phyloP scores from a whole-genome alignment of 1,140 invertebrate species.

The Heliothis virescens region DNA sequence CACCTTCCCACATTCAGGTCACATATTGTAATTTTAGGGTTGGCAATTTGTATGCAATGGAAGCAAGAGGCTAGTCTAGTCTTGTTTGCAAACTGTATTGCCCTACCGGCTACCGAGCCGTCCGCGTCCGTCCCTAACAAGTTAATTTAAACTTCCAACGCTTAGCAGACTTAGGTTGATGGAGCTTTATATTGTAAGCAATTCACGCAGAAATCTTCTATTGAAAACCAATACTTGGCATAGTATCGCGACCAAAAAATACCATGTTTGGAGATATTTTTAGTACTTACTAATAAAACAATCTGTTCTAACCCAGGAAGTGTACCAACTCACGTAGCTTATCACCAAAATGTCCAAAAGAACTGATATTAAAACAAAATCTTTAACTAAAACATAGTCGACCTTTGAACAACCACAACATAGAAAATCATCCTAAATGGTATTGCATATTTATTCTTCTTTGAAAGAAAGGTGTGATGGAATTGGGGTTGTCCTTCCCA shows the following conservation, averaged over 20 bases:
- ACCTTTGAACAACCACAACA: neutral
- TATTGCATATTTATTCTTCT: constrained; percentile 64
- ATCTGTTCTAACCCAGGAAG: too few species aligned
- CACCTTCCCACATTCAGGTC: constrained; percentile 47
- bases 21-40: constrained; percentile 59
- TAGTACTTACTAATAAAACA: too few species aligned
- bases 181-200: constrained; percentile 69
- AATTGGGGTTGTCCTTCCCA: constrained; percentile 63
- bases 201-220: constrained; percentile 51
- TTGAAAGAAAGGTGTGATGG: constrained; percentile 55
- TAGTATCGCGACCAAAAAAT: neutral
- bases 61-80: constrained; percentile 57
- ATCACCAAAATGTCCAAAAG: too few species aligned
- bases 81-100: constrained; percentile 71
- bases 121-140: constrained; percentile 65
- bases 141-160: constrained; percentile 80
- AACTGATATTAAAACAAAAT: too few species aligned
- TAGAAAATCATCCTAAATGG: constrained; percentile 55
- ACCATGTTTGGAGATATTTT: too few species aligned
- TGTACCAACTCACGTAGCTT: too few species aligned
- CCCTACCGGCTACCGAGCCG: constrained; percentile 53
- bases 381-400: too few species aligned
- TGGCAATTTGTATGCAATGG: constrained; percentile 74
- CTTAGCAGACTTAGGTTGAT: constrained; percentile 74
- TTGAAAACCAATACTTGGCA: constrained; percentile 5